A percentile compares a stretch with the other conserved stretches of the same genome.
These are phyloP conservation scores for Lasioglossum malachurum DNA, from an alignment of 2,888 invertebrate species.

Conservation along the genomic window DNA sequence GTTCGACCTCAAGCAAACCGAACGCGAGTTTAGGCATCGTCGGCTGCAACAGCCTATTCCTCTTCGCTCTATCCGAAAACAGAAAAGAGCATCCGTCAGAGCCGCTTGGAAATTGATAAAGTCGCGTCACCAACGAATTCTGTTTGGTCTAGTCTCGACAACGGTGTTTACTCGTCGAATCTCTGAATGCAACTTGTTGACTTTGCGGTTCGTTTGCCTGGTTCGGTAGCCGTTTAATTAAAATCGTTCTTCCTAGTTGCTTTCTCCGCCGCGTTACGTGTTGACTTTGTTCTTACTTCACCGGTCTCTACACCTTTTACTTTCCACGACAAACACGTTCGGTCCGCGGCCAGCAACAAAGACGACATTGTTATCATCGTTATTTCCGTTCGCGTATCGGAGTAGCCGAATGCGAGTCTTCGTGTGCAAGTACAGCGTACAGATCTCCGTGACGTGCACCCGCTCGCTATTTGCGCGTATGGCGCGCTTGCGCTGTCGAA, in stretches of 20 bases:
- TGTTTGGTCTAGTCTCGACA: not conserved
- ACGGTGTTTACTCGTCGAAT: not conserved
- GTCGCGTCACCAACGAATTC: not conserved
- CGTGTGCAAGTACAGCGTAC: slow-evolving; percentile 74
- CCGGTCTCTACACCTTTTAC: not conserved
- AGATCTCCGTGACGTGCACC: slow-evolving; percentile 71
- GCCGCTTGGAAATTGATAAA: not conserved
- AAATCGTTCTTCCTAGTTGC: not conserved
- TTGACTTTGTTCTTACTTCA: slow-evolving; percentile 3
- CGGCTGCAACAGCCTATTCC: too few species aligned
- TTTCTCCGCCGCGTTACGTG: slow-evolving; percentile 2
- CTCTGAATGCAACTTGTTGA: not conserved
- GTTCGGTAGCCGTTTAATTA: not conserved
- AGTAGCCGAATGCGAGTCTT: slow-evolving; percentile 67
- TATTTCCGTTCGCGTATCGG: slow-evolving; percentile 45
- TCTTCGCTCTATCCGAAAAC: too few species aligned
- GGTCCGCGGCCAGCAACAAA: not conserved
- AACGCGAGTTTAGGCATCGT: too few species aligned
- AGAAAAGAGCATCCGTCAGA: too few species aligned
- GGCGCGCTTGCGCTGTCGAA: slow-evolving; percentile 68
- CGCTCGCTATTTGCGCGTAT: slow-evolving; percentile 70
- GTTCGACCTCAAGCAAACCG: too few species aligned
- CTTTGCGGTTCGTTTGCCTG: not conserved
- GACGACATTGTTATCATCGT: slow-evolving; percentile 11
- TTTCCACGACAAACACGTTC: slow-evolving; percentile 7